Evolutionary conservation across 2,113 vertebrate genomes (phyloP).

Genomic region (Nyctibius bracteatus): DNA sequence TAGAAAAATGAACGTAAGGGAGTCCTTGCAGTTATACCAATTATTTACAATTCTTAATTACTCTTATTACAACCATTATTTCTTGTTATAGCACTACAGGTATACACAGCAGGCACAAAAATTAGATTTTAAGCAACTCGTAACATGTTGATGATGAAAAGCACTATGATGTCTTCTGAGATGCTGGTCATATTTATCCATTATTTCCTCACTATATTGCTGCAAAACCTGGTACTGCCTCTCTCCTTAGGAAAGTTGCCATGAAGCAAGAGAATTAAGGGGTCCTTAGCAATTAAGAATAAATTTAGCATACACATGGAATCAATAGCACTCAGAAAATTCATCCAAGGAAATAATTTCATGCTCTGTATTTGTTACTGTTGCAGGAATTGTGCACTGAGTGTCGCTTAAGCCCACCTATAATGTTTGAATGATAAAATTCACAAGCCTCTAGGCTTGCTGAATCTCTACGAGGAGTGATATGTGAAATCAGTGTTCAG

Average conservation of each 20-base stretch:
- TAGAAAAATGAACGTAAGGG: not conserved
- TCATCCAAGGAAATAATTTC: not conserved
- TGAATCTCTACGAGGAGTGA: not conserved
- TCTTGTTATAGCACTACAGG: not conserved
- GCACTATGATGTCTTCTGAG: not conserved
- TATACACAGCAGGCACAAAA: not conserved
- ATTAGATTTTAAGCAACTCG: not conserved
- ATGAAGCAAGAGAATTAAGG: not conserved
- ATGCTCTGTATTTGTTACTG: not conserved
- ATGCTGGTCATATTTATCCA: not conserved
- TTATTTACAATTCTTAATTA: not conserved
- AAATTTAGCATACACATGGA: not conserved
- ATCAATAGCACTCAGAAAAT: not conserved
- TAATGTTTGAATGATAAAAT: not conserved
- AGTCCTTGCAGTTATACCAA: not conserved
- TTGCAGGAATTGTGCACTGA: not conserved
- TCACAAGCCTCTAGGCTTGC: rapidly evolving
- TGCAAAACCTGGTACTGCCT: not conserved
- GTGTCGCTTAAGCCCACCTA: not conserved
- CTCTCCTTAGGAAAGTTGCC: not conserved
- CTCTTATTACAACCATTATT: not conserved
- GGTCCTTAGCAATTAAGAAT: not conserved
- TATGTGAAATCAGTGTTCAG: not conserved
- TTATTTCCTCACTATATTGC: not conserved
- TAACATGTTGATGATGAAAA: not conserved